Evolutionary conservation across 2,888 invertebrate species (phyloP).

Genomic region (Drosophila histrio): DNA sequence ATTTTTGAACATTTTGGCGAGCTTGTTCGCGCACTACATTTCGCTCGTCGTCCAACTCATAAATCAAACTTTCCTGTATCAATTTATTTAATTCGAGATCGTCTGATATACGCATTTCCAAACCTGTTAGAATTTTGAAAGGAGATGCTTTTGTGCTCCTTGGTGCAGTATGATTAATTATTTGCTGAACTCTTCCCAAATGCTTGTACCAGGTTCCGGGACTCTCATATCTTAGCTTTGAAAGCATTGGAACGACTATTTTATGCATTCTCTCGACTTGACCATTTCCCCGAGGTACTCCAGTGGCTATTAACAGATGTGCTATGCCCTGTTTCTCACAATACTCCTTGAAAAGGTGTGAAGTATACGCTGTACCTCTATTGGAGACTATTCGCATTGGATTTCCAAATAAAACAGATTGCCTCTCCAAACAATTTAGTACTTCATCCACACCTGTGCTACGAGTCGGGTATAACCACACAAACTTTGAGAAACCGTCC

Average conservation of each 20-base stretch:
- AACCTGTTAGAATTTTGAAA: neutral
- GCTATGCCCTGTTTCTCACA: neutral
- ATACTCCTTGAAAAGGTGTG: neutral
- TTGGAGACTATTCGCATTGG: neutral
- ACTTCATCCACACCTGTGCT: neutral
- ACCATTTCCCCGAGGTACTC: neutral
- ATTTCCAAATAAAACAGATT: neutral
- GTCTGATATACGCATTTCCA: neutral
- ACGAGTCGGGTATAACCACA: neutral
- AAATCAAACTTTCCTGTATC: neutral
- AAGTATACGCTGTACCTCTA: neutral
- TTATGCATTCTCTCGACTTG: neutral
- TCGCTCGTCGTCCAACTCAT: neutral
- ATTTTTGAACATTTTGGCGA: neutral
- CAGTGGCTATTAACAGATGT: neutral
- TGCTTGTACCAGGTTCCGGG: neutral
- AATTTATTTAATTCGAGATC: neutral
- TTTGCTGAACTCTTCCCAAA: neutral
- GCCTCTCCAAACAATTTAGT: neutral
- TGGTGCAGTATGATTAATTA: neutral
- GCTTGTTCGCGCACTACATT: neutral
- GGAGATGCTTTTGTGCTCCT: neutral
- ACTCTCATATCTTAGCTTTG: neutral
- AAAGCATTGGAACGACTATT: neutral
- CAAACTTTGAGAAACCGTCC: neutral